Percentiles rank a stretch among this genome's conserved stretches.
Evolutionary conservation across 2,113 vertebrate species (phyloP).

Genomic region (Castor canadensis): DNA sequence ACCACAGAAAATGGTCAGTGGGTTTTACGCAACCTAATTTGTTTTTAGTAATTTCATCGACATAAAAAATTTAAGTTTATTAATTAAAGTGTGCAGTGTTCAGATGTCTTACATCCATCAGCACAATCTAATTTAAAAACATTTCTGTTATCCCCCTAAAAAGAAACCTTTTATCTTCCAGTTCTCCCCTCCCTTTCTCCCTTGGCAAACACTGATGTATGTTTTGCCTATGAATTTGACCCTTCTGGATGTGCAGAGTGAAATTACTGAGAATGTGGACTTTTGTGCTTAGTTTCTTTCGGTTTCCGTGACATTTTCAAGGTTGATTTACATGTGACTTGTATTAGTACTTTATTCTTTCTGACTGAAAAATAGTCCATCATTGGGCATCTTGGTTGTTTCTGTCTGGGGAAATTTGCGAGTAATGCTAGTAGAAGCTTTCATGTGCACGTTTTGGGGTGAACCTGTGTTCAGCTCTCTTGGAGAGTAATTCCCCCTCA

Average conservation of each 20-base stretch:
- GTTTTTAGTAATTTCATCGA: not conserved
- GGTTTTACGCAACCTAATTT: slow-evolving; percentile 14
- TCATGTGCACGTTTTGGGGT: not conserved
- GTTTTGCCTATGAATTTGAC: not conserved
- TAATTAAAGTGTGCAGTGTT: not conserved
- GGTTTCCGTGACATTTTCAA: not conserved
- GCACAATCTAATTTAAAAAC: slow-evolving; percentile 2
- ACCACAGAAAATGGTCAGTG: slow-evolving; percentile 94
- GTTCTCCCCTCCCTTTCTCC: not conserved
- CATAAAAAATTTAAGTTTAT: no score
- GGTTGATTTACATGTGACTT: not conserved
- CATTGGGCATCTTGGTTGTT: not conserved
- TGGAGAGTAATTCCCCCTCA: not conserved
- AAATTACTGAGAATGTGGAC: not conserved
- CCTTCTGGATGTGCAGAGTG: not conserved
- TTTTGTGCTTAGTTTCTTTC: not conserved
- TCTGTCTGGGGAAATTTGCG: not conserved
- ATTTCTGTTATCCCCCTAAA: not conserved
- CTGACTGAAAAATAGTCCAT: not conserved
- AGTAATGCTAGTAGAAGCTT: not conserved
- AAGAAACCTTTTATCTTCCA: not conserved
- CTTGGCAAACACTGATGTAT: not conserved
- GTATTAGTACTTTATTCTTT: not conserved
- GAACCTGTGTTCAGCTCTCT: not conserved
- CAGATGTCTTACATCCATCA: not conserved